Evolutionary conservation across 2,113 vertebrate genomes (phyloP), one percentile per base, ranked within the genome.

Genomic region (Pelecanus crispus): DNA sequence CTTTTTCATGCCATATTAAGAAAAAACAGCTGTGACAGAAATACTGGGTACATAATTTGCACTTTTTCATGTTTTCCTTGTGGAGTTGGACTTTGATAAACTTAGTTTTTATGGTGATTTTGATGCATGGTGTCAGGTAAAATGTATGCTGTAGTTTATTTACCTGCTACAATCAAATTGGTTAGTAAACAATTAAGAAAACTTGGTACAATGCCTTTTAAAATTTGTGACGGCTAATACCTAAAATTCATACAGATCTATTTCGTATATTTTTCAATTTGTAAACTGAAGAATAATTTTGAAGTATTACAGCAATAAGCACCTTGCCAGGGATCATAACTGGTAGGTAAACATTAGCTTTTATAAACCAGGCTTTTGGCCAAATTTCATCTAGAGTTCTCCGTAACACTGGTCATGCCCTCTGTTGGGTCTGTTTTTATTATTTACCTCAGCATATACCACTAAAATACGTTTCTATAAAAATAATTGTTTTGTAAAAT

Each of bases 11-110:
- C 90, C 92, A 55, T 97, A 90, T 95, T 98, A 92, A 97, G 96
- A 94, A 97, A 93, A 97, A 91, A 72, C 92, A 96, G 91, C 59
- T 95, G 88, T 97, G 93, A 97, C 92, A 95, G 93, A 96, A 96
- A 96, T 98, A 94, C 97, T 96, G 97, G 97, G 95, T 98, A 98
- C 92, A 96, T 98, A 97, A 97, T 98, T 98, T 98, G 97, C 98
- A 98, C 96, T 98, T 98, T 98, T 98, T 97, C 93, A 95, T 97
- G 95, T 97, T 98, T 97, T 98, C 71, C 81, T 97, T 93, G 92
- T 96, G 92, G 97, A 98, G 95, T 91, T 96, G 96, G 97, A 98
- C 97, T 98, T 98, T 98, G 98, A 98, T 98, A 98, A 98, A 97
- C 95, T 84, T 94, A 95, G 86, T 97, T 98, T 98, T 97, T 98